Conservation (phyloP, 1,140 invertebrate species). For the Cyphomyrmex costatus region DNA sequence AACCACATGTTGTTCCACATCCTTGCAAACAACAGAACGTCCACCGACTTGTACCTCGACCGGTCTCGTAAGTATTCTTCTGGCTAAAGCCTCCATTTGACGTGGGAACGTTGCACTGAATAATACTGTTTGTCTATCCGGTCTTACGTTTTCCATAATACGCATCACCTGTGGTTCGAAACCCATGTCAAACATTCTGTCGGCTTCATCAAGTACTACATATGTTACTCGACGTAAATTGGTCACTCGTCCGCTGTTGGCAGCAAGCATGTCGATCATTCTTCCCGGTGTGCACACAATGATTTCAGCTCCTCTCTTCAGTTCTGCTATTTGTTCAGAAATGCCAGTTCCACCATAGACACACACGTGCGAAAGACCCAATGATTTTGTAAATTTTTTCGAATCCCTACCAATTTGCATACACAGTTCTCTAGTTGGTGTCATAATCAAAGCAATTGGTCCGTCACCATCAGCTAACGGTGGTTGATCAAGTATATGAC, state of each 20-base stretch:
- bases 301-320: slow-evolving; percentile 99
- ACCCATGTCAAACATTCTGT: slow-evolving; percentile 99
- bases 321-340: slow-evolving; percentile 98
- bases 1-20: slow-evolving; percentile 98
- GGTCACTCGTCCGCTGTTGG: slow-evolving; percentile 98
- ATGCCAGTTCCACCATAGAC: slow-evolving; percentile 99
- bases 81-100: slow-evolving; percentile 99
- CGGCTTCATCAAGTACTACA: slow-evolving; percentile 99
- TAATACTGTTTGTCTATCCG: slow-evolving; percentile 99
- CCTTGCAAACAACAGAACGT: slow-evolving; percentile 98
- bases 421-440: slow-evolving; percentile 98
- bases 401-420: slow-evolving; percentile 99
- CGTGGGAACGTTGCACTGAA: slow-evolving; percentile 99
- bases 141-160: slow-evolving; percentile 98
- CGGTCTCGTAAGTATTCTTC: slow-evolving; percentile 97
- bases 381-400: slow-evolving; percentile 97
- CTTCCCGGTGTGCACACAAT: slow-evolving; percentile 99
- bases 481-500: slow-evolving; percentile 98
- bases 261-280: slow-evolving; percentile 99
- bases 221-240: slow-evolving; percentile 98
- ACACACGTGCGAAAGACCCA: slow-evolving; percentile 96
- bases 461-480: slow-evolving; percentile 98
- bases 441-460: slow-evolving; percentile 98
- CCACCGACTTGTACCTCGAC: slow-evolving; percentile 99
- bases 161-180: slow-evolving; percentile 99